phyloP scores from a whole-genome alignment of 2,113 vertebrate genomes.

The rabbit (Oryctolagus cuniculus) region DNA sequence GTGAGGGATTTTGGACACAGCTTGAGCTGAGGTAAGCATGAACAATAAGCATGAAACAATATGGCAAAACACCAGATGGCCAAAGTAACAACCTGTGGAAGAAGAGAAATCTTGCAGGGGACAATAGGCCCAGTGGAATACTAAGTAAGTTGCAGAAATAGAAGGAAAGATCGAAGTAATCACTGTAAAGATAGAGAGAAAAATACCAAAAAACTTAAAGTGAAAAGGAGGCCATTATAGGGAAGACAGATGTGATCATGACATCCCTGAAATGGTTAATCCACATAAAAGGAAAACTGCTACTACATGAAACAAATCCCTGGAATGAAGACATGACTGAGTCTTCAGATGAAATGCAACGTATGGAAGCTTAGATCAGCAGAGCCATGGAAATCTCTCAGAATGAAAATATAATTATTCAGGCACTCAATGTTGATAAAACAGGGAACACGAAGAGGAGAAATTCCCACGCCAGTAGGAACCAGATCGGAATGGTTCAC shows the following conservation, averaged over 20 bases:
- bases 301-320: not conserved
- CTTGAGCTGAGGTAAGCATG: not conserved
- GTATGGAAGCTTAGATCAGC: not conserved
- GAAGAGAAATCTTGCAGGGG: not conserved
- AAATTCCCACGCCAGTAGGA: not conserved
- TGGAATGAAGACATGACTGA: not conserved
- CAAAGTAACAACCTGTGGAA: not conserved
- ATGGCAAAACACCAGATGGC: not conserved
- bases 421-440: not conserved
- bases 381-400: not conserved
- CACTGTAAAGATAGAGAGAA: not conserved
- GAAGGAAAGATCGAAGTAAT: not conserved
- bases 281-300: not conserved
- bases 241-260: not conserved
- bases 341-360: not conserved
- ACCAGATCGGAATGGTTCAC: not conserved
- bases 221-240: not conserved
- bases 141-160: not conserved
- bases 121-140: not conserved
- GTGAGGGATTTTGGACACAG: not conserved
- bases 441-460: not conserved
- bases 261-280: not conserved
- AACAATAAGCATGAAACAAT: not conserved
- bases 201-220: not conserved
- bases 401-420: slow-evolving; percentile 23